Evolutionary conservation across 2,797 vertebrate genomes (phyloP), one percentile per base, ranked within the genome.

Genomic region (Falco naumanni): DNA sequence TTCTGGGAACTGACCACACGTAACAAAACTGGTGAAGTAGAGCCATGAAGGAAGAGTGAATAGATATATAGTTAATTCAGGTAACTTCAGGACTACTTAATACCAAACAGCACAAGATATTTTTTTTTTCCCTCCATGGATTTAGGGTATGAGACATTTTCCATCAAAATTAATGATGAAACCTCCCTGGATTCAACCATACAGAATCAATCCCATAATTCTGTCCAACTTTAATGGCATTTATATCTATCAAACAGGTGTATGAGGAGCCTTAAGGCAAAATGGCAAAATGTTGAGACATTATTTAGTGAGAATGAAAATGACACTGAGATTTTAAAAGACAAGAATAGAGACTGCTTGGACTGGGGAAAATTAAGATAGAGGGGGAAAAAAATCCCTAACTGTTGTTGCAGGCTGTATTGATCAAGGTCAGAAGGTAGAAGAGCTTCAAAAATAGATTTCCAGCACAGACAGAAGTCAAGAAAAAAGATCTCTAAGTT

Each of bases 371-470:
- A 82, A 72, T 39, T 5, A 74, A 72, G 31, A 34, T 4, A 7
- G 37, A 7, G 10, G 3, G 4, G 5, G 2, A 1, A 2, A 9
- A 26, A 20, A 16, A 22, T 4, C 1, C 28, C 16, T 31, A n/a
- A 69, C 10, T 47, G 8, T 64, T 75, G 12, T 54, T 84, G 21
- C 43, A 68, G 29, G 25, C 10, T 64, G 10, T 45, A 34, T 10
- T 74, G 29, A 70, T 65, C 15, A 56, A 69, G 61, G 37, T 64
- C 48, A 84, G 51, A 95, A 89, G 51, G 11, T 16, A 57, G 14
- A 78, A 71, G 10, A 51, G 16, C 48, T 91, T 87, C 48, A 79
- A 41, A 84, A 57, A 45, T 5, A 65, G 12, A 76, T 63, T 70
- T 51, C 33, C 29, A 82, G 18, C 17, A 76, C 19, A 72, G 31